Percentiles rank a stretch among this genome's conserved stretches.
These are phyloP conservation scores for Glomeris maerens DNA, from an alignment of 1,140 invertebrate genomes.

Conservation along the genomic window DNA sequence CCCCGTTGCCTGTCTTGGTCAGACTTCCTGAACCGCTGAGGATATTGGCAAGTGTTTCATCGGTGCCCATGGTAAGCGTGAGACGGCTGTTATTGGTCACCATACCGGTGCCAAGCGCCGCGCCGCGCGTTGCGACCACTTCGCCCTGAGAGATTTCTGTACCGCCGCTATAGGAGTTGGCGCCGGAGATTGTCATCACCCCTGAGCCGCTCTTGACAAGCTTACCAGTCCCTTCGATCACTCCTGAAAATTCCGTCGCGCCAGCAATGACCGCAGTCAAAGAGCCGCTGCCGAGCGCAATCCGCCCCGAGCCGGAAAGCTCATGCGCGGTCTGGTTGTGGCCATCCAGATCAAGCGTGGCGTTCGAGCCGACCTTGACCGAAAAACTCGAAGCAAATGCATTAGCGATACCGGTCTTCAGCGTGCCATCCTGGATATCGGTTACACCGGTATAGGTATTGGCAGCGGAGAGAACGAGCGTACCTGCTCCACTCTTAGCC, in stretches of 20 bases:
- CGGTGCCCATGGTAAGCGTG: too few species aligned
- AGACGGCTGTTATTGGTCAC: too few species aligned
- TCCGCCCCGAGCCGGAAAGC: neutral
- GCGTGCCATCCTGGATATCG: neutral
- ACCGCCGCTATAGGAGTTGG: neutral
- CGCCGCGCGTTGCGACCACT: neutral
- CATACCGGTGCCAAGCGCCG: neutral
- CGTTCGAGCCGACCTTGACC: neutral
- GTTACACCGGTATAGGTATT: slow-evolving; percentile 3
- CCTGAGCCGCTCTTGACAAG: neutral
- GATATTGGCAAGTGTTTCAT: too few species aligned
- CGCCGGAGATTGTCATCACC: neutral
- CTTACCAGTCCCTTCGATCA: neutral
- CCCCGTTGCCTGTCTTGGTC: too few species aligned
- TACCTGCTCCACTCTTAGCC: neutral
- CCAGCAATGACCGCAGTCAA: neutral
- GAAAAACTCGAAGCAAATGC: neutral
- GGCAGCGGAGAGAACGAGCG: neutral
- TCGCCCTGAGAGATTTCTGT: neutral
- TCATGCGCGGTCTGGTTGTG: neutral
- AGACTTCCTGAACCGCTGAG: too few species aligned
- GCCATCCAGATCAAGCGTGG: neutral
- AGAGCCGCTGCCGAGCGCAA: neutral
- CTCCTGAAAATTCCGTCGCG: neutral
- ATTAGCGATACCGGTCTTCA: neutral